These are phyloP conservation scores for Anolis sagrei DNA, from an alignment of 2,113 vertebrate species.

Conservation along the genomic window DNA sequence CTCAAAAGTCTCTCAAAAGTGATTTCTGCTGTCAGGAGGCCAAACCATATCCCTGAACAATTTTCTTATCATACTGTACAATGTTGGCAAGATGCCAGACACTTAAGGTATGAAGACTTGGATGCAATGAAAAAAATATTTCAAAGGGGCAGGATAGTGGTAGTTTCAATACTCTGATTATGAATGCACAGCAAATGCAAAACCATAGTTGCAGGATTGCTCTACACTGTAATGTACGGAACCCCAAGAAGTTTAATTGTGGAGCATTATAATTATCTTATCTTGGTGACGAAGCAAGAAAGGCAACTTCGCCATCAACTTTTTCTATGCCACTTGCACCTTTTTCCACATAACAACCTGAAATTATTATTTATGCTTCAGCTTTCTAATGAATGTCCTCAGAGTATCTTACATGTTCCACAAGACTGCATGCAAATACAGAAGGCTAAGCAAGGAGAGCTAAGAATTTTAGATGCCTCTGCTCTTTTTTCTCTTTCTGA, in stretches of 20 bases:
- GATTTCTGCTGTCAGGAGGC: not conserved
- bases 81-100: too few relatives aligned
- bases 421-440: not conserved
- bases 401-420: not conserved
- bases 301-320: not conserved
- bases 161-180: not conserved
- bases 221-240: not conserved
- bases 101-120: not conserved
- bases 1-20: not conserved
- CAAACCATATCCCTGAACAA: not conserved
- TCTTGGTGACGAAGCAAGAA: not conserved
- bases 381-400: not conserved
- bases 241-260: not conserved
- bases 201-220: not conserved
- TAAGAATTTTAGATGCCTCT: not conserved
- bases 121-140: not conserved
- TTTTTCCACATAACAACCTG: not conserved
- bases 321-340: not conserved
- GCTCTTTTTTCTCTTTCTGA: not conserved
- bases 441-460: not conserved
- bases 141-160: not conserved
- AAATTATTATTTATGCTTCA: not conserved
- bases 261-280: not conserved
- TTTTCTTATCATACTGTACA: not conserved
- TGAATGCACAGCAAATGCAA: not conserved